These are phyloP conservation scores for Drosophila austrosaltans DNA, from an alignment of 2,888 invertebrate species.

Conservation along the genomic window DNA sequence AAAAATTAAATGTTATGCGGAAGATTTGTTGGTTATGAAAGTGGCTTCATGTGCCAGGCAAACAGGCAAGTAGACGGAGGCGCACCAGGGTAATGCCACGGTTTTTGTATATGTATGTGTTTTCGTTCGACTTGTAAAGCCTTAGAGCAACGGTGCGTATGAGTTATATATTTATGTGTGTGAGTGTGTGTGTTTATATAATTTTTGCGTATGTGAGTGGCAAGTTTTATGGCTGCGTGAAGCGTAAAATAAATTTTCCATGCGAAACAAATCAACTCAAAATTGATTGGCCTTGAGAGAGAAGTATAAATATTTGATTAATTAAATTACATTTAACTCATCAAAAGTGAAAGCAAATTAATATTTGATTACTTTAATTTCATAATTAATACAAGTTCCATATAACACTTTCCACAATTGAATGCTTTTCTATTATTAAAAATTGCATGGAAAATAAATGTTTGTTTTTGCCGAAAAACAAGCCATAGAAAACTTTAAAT, in stretches of 20 bases:
- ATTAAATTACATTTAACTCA: conserved; percentile 16
- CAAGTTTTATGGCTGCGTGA: conserved; percentile 41
- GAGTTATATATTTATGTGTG: conserved; percentile 54
- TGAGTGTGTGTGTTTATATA: conserved; percentile 39
- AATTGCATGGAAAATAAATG: too few relatives aligned
- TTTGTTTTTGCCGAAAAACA: too few relatives aligned
- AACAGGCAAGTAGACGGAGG: conserved; percentile 1
- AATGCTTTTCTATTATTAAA: background rate
- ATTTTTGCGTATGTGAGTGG: conserved; percentile 21
- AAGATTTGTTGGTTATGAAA: conserved; percentile 61
- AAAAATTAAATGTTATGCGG: conserved; percentile 66
- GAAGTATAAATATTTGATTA: conserved; percentile 33
- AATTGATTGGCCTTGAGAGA: conserved; percentile 45
- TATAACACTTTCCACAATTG: background rate
- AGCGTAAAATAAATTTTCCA: conserved; percentile 50
- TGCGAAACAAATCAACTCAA: conserved; percentile 39
- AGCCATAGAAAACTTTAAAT: too few relatives aligned
- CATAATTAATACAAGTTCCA: background rate
- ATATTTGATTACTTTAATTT: conserved; percentile 11
- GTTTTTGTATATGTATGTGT: background rate
- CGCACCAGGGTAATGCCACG: background rate
- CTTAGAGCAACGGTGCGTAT: conserved; percentile 50
- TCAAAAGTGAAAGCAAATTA: conserved; percentile 7
- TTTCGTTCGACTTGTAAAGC: conserved; percentile 1
- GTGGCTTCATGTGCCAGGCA: conserved; percentile 21